Percentiles rank a stretch among this genome's conserved stretches.
Conservation (phyloP, 2,888 invertebrate species). For the Drosophila quinaria region DNA sequence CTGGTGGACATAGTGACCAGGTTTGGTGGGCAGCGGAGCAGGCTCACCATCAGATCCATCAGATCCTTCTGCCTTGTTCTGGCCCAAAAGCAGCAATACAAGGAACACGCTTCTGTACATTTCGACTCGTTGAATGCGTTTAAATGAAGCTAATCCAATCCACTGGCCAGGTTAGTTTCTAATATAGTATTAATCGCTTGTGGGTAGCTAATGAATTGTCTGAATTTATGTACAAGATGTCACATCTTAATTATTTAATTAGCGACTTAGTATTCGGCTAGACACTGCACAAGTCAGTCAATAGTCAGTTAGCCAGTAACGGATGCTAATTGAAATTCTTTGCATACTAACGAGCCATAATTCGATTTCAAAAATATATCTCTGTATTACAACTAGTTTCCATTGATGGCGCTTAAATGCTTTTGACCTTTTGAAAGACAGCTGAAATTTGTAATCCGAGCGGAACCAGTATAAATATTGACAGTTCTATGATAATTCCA, state of each 20-base stretch:
- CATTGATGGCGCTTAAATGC: slow-evolving; percentile 35
- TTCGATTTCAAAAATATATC: slow-evolving; percentile 27
- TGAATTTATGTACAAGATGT: slow-evolving; percentile 57
- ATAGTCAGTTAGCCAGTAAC: not conserved
- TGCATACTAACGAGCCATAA: slow-evolving; percentile 75
- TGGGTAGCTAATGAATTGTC: slow-evolving; percentile 49
- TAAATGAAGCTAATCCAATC: slow-evolving; percentile 43
- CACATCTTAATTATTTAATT: slow-evolving; percentile 53
- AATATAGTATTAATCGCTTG: slow-evolving; percentile 1
- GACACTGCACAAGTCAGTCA: slow-evolving; percentile 15
- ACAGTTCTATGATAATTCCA: slow-evolving; percentile 15
- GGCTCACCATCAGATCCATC: slow-evolving; percentile 7
- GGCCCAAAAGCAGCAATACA: slow-evolving; percentile 12
- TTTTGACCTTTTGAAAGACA: slow-evolving; percentile 60
- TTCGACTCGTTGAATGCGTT: slow-evolving; percentile 55
- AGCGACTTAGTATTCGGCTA: slow-evolving; percentile 42
- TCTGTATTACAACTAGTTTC: slow-evolving; percentile 57
- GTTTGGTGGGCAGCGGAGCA: slow-evolving; percentile 33
- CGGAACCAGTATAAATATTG: slow-evolving; percentile 15
- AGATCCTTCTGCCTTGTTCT: slow-evolving; percentile 12
- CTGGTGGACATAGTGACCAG: slow-evolving; percentile 78
- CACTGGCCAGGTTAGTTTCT: slow-evolving; percentile 63
- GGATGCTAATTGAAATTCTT: slow-evolving; percentile 55
- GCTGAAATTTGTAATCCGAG: slow-evolving; percentile 10
- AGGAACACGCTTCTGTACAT: slow-evolving; percentile 59